These are phyloP conservation scores for Drosophila fungiperda DNA, from an alignment of 2,888 invertebrate species.

Conservation along the genomic window DNA sequence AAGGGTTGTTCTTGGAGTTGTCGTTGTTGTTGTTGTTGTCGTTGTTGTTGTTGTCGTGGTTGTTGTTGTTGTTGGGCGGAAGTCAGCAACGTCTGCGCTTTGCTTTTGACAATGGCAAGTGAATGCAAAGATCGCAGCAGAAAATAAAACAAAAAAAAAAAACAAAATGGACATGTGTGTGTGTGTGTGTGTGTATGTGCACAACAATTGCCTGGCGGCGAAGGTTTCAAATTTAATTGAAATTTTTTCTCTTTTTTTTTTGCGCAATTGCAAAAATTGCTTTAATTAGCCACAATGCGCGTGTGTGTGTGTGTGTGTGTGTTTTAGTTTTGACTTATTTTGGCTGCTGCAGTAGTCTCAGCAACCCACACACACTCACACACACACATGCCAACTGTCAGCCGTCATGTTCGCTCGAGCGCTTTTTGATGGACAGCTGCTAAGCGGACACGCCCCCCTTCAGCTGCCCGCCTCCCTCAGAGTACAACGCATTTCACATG, in stretches of 20 bases:
- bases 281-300: slow-evolving; percentile 56
- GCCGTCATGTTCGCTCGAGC: slow-evolving; percentile 28
- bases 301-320: slow-evolving; percentile 13
- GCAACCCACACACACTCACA: slow-evolving; percentile 14
- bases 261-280: slow-evolving; percentile 66
- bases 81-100: slow-evolving; percentile 67
- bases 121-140: slow-evolving; percentile 64
- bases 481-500: background rate
- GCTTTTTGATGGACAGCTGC: slow-evolving; percentile 52
- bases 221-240: slow-evolving; percentile 69
- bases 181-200: slow-evolving; percentile 34
- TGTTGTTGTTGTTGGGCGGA: slow-evolving; percentile 41
- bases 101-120: slow-evolving; percentile 70
- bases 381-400: slow-evolving; percentile 22
- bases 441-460: slow-evolving; percentile 25
- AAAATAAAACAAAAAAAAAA: background rate
- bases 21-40: background rate
- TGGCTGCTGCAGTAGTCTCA: slow-evolving; percentile 57
- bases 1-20: slow-evolving; percentile 5
- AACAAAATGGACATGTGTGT: slow-evolving; percentile 9
- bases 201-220: slow-evolving; percentile 50
- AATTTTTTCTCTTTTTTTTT: slow-evolving; percentile 17
- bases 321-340: slow-evolving; percentile 21
- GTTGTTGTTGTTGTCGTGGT: background rate
- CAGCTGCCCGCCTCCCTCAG: background rate